These are phyloP conservation scores for Bimastos eiseni DNA, from an alignment of 2,888 invertebrate genomes.

Conservation along the genomic window DNA sequence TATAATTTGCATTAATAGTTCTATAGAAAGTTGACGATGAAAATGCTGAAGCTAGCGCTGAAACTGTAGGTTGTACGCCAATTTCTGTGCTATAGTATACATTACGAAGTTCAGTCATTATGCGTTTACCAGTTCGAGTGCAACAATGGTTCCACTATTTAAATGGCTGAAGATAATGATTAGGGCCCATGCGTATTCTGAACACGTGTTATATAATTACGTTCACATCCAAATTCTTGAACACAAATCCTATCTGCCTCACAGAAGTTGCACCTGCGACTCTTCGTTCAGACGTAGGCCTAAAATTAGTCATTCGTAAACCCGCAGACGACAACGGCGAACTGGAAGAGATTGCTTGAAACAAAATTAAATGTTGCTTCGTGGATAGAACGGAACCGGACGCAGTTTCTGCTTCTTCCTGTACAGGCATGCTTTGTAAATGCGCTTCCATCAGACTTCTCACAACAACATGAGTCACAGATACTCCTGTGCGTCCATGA, in stretches of 20 bases:
- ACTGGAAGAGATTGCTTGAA: neutral
- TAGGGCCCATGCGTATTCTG: no score
- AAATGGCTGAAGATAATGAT: no score
- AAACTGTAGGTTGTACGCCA: no score
- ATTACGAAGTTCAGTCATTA: no score
- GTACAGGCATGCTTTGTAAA: neutral
- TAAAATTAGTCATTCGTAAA: neutral
- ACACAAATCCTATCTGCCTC: neutral
- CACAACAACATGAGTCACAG: neutral
- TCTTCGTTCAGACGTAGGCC: neutral
- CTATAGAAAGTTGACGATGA: no score
- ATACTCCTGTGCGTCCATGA: neutral
- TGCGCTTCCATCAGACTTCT: neutral
- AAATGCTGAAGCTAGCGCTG: no score
- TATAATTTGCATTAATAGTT: no score
- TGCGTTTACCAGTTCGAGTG: no score
- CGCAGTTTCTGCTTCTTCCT: neutral
- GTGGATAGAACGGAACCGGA: neutral
- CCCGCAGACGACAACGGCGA: neutral
- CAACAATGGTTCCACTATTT: no score
- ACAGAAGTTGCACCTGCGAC: neutral
- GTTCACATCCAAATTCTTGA: neutral
- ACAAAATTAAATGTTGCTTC: neutral
- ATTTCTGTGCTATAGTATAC: no score
- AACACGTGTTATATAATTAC: no score